A percentile compares a stretch with the other conserved stretches of the same genome.
phyloP scores from a whole-genome alignment of 2,113 vertebrate genomes.

The Etheostoma cragini region DNA sequence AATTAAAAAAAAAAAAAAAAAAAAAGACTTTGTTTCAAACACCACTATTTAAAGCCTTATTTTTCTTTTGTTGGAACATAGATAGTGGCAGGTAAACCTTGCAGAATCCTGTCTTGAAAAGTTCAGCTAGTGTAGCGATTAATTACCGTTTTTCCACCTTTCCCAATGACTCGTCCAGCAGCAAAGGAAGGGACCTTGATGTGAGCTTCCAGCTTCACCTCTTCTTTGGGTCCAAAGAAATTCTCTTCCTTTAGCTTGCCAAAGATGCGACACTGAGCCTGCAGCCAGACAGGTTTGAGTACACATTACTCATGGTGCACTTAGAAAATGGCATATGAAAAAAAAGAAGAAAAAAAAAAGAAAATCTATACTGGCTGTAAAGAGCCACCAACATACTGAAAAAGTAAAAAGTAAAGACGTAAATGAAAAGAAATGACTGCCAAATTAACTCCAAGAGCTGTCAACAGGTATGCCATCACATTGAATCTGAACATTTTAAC shows the following conservation, averaged over 20 bases:
- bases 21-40: background rate
- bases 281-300: constrained; percentile 19
- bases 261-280: constrained; percentile 96
- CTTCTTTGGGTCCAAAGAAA: constrained; percentile 98
- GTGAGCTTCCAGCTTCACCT: constrained; percentile 98
- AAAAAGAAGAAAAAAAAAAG: background rate
- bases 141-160: constrained; percentile 97
- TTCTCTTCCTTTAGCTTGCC: constrained; percentile 98
- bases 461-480: background rate
- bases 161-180: constrained; percentile 97
- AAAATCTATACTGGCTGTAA: background rate
- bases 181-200: constrained; percentile 98
- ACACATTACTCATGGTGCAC: background rate
- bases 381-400: background rate
- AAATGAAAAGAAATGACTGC: background rate
- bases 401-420: background rate
- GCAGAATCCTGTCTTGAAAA: background rate
- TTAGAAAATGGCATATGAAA: background rate
- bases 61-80: background rate
- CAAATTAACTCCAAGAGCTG: background rate
- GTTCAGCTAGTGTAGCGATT: too few relatives aligned
- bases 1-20: background rate
- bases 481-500: background rate
- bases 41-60: background rate
- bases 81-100: background rate